A percentile compares a stretch with the other conserved stretches of the same genome.
These are phyloP conservation scores for Vombatus ursinus DNA, from an alignment of 2,113 vertebrate genomes.

Conservation along the genomic window DNA sequence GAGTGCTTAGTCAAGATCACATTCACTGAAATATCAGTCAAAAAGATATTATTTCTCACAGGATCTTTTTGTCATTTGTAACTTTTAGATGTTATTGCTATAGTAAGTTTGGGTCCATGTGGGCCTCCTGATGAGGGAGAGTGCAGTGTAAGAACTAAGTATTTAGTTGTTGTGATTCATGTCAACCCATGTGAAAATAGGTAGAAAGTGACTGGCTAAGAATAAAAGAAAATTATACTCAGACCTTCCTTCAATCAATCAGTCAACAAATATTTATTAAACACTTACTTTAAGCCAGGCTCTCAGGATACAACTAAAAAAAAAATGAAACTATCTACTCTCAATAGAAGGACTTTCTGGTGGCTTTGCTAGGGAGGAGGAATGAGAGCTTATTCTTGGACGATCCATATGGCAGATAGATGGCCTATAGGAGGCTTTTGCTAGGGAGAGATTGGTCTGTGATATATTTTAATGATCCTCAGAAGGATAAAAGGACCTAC, in stretches of 20 bases:
- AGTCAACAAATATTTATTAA: not conserved
- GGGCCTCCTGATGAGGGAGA: not conserved
- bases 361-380: not conserved
- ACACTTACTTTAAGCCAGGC: not conserved
- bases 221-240: not conserved
- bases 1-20: not conserved
- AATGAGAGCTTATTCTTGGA: not conserved
- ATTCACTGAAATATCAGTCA: not conserved
- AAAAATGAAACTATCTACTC: not conserved
- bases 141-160: not conserved
- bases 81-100: constrained; percentile 14
- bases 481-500: not conserved
- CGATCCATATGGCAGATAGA: not conserved
- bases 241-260: not conserved
- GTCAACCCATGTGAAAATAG: not conserved
- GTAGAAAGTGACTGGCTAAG: not conserved
- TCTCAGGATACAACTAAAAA: not conserved
- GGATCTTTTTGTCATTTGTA: constrained; percentile 33
- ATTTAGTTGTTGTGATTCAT: not conserved
- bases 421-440: not conserved
- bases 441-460: not conserved
- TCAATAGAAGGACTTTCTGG: not conserved
- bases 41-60: not conserved
- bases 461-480: not conserved
- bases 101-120: not conserved